A percentile compares a stretch with the other conserved stretches of the same genome.
These are phyloP conservation scores for Halocynthia aurantium DNA, from an alignment of 23 tunicate species.

Conservation along the genomic window DNA sequence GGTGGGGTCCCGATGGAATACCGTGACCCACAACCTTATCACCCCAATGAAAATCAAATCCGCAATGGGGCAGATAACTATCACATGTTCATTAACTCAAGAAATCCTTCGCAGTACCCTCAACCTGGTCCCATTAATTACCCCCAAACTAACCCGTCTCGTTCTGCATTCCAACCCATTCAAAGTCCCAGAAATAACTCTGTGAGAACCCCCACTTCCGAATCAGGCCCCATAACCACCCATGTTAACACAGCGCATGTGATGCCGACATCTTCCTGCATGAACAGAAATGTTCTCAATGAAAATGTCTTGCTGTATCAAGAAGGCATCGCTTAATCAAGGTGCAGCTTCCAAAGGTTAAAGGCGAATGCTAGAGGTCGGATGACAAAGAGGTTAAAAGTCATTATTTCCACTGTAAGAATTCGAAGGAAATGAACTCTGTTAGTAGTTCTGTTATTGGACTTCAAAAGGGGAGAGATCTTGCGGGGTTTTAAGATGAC, in stretches of 20 bases:
- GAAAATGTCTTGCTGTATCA: constrained; percentile 15
- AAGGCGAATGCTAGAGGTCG: no score
- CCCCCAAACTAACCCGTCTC: not conserved
- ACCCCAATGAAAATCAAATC: not conserved
- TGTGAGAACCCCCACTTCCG: constrained; percentile 16
- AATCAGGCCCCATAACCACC: constrained; percentile 13
- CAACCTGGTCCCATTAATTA: not conserved
- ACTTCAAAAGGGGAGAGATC: no score
- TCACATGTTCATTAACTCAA: not conserved
- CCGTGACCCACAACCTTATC: not conserved
- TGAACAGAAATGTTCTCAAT: constrained; percentile 7
- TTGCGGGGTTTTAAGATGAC: no score
- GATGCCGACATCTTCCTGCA: constrained; percentile 15
- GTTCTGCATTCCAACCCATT: constrained; percentile 28
- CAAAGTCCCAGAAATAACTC: constrained; percentile 13
- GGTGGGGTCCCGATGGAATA: no score
- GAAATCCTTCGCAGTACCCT: not conserved
- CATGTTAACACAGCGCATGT: constrained; percentile 12
- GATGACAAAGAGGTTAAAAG: no score
- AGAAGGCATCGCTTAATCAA: constrained; percentile 1
- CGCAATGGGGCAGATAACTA: not conserved
- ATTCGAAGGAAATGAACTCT: no score
- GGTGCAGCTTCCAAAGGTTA: no score
- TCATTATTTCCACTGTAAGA: no score
- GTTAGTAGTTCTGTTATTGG: no score